These are phyloP conservation scores for Nineta flava DNA, from an alignment of 2,888 invertebrate species.

Conservation along the genomic window DNA sequence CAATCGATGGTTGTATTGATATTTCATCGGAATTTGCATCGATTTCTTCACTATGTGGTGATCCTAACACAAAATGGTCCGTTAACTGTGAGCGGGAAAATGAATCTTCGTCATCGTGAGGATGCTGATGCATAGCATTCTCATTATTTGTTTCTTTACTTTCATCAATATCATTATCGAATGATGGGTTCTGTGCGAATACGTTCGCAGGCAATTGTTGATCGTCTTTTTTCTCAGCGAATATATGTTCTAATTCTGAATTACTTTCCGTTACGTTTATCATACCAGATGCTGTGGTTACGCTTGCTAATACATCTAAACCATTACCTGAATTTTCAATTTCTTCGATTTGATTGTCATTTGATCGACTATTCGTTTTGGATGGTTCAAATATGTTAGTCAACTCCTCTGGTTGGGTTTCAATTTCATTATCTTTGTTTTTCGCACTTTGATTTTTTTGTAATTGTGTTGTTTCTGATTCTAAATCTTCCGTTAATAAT, in stretches of 20 bases:
- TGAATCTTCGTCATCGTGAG: neutral
- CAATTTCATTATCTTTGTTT: conserved; percentile 5
- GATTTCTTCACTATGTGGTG: conserved; percentile 16
- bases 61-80: conserved; percentile 12
- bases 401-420: neutral
- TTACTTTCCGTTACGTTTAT: neutral
- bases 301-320: conserved; percentile 5
- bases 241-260: neutral
- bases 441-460: conserved; percentile 1
- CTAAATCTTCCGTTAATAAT: conserved; percentile 34
- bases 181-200: conserved; percentile 7
- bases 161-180: neutral
- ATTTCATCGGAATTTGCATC: conserved; percentile 26
- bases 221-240: conserved; percentile 1
- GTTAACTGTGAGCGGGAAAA: conserved; percentile 4
- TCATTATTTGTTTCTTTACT: conserved; percentile 4
- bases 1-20: conserved; percentile 25
- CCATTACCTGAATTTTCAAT: conserved; percentile 1
- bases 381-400: neutral
- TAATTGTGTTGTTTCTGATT: conserved; percentile 17
- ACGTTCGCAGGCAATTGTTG: neutral
- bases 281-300: conserved; percentile 5
- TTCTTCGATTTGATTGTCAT: neutral
- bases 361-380: neutral
- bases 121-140: conserved; percentile 1